Evolutionary conservation across 2,113 vertebrate species (phyloP).

Genomic region (Chrysemys picta): DNA sequence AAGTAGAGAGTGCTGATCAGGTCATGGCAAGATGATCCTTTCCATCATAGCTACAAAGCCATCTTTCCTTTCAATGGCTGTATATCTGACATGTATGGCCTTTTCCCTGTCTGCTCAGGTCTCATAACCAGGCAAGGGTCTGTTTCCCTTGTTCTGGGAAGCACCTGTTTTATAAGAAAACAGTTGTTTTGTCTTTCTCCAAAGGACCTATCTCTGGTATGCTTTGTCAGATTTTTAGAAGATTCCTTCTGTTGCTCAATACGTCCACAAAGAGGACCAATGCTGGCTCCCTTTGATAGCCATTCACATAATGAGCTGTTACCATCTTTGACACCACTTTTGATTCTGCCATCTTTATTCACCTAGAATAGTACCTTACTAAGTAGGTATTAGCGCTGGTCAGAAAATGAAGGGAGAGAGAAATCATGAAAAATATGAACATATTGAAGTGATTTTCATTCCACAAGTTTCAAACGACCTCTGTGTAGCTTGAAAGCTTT

Average conservation of each 20-base stretch:
- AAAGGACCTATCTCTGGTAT: neutral
- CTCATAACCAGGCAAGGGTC: neutral
- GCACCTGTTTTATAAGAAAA: neutral
- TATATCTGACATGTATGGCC: neutral
- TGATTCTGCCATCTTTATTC: neutral
- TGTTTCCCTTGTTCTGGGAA: neutral
- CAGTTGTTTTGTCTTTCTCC: neutral
- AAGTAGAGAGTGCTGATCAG: neutral
- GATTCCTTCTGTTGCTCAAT: neutral
- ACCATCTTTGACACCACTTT: neutral
- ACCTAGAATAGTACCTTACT: neutral
- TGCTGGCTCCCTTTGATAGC: neutral
- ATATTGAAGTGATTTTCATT: neutral
- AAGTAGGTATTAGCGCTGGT: neutral
- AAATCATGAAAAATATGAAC: neutral
- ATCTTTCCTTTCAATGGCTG: neutral
- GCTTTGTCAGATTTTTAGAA: neutral
- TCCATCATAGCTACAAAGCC: neutral
- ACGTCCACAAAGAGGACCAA: neutral
- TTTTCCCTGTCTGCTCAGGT: neutral
- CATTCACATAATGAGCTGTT: neutral
- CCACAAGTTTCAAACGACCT: neutral
- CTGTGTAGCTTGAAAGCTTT: neutral
- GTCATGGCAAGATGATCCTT: neutral
- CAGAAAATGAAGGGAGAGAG: neutral